Conservation (phyloP, 2,113 vertebrate species). For the Callionymus lyra region DNA sequence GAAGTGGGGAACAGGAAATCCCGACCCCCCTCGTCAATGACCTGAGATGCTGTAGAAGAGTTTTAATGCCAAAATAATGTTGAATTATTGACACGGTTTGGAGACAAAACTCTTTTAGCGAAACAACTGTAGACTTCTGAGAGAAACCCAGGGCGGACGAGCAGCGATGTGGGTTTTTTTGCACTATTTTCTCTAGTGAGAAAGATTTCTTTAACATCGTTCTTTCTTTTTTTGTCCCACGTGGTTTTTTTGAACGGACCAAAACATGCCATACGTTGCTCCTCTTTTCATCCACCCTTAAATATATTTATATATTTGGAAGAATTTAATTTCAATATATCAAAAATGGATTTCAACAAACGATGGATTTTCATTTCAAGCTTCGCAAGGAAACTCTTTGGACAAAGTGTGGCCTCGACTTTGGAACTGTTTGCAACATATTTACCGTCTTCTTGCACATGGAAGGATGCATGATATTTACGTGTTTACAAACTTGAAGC, state of each 20-base stretch:
- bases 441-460: slow-evolving; percentile 62
- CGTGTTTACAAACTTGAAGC: slow-evolving; percentile 70
- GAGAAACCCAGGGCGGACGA: slow-evolving; percentile 25
- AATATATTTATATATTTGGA: slow-evolving; percentile 83
- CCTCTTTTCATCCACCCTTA: slow-evolving; percentile 57
- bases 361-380: slow-evolving; percentile 43
- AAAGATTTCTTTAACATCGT: slow-evolving; percentile 29
- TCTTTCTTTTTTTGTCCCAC: slow-evolving; percentile 18
- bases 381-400: slow-evolving; percentile 30
- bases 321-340: slow-evolving; percentile 73
- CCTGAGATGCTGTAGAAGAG: slow-evolving; percentile 25
- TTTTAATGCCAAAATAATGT: slow-evolving; percentile 36
- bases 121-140: slow-evolving; percentile 38
- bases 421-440: slow-evolving; percentile 52
- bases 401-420: slow-evolving; percentile 39
- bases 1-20: too few relatives aligned
- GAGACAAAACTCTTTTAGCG: slow-evolving; percentile 26
- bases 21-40: slow-evolving; percentile 5
- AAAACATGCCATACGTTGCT: slow-evolving; percentile 58
- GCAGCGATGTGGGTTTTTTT: slow-evolving; percentile 43
- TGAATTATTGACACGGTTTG: slow-evolving; percentile 9
- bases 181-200: slow-evolving; percentile 55
- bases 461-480: slow-evolving; percentile 70
- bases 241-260: slow-evolving; percentile 56
- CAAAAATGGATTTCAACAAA: slow-evolving; percentile 61